Evolutionary conservation across 2,113 vertebrate species (phyloP), one percentile per base, ranked within the genome.

Genomic region (Cardinalis cardinalis): DNA sequence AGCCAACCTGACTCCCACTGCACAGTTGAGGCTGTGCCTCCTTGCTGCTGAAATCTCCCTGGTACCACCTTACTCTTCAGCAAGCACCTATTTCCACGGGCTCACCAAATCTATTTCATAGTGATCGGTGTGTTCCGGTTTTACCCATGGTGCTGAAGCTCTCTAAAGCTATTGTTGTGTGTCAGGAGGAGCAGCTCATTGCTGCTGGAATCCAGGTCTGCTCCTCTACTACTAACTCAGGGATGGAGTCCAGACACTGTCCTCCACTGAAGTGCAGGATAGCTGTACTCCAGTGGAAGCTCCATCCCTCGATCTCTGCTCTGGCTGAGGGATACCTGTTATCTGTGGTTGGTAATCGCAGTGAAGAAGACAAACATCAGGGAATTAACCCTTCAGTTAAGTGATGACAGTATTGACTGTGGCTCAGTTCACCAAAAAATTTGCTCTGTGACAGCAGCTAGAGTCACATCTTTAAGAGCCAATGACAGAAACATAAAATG

Each of bases 1-100:
- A 52, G 25, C 15, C 63, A 75, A 26, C 48, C 58, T 23, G 20
- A 90, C 25, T 44, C 38, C 70, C 68, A 55, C 3, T 5, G 46
- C 34, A n/a, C 44, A 68, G 79, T 71, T 81, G 63, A 95, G 75
- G 81, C 65, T 6, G 12, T 81, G 63, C 14, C 52, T 66, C 53
- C 66, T 86, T 15, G 4, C 48, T 80, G 82, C 48, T 32, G 40
- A 65, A 92, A 93, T 65, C 34, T 64, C 43, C 24, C 34, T 61
- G n/a, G 52, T 24, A 87, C 69, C 2, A 14, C 20, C 44, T 66
- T 32, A 29, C 28, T 84, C 51, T 43, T 88, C 48, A 79, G 29
- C 31, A 82, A 73, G 14, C 29, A 46, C 10, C 9, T 40, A 25
- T 24, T 69, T 28, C 52, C 41, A 32, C 9, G 9, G 38, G 23